phyloP scores from a whole-genome alignment of 1,140 invertebrate species.

The Eulimnadia texana region DNA sequence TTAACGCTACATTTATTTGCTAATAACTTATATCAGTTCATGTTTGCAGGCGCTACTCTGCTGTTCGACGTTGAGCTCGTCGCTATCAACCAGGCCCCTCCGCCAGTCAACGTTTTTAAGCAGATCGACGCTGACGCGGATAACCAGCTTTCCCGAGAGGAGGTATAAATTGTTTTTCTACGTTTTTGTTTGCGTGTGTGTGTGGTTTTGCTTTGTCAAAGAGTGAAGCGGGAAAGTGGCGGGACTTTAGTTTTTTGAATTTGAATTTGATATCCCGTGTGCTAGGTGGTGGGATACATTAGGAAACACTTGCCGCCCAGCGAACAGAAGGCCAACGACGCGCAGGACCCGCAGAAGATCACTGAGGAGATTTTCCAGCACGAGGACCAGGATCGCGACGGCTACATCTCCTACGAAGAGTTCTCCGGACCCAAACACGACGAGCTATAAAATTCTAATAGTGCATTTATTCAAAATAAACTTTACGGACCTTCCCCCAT shows the following conservation, averaged over 20 bases:
- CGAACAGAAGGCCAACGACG: constrained; percentile 45
- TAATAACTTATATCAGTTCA: neutral
- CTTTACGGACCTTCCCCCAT: too few relatives aligned
- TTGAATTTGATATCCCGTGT: constrained; percentile 20
- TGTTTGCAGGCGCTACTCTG: constrained; percentile 57
- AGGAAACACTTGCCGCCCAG: constrained; percentile 9
- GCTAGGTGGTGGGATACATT: constrained; percentile 9
- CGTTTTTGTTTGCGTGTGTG: neutral
- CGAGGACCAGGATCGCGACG: constrained; percentile 89
- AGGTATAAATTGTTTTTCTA: constrained; percentile 49
- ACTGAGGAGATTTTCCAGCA: constrained; percentile 94
- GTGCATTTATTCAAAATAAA: too few relatives aligned
- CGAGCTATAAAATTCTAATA: constrained; percentile 63
- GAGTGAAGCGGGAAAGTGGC: too few relatives aligned
- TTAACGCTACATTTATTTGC: neutral
- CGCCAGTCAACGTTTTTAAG: constrained; percentile 86
- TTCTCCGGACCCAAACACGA: constrained; percentile 95
- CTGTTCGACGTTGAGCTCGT: constrained; percentile 84
- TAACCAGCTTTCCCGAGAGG: constrained; percentile 79
- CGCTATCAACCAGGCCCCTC: constrained; percentile 71
- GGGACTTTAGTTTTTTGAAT: too few relatives aligned
- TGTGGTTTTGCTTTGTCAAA: neutral
- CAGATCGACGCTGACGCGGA: constrained; percentile 83
- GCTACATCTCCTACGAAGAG: constrained; percentile 87
- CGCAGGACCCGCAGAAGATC: constrained; percentile 81